These are phyloP conservation scores for Brachionus manjavacas DNA, from an alignment of 1,140 invertebrate species.

Conservation along the genomic window DNA sequence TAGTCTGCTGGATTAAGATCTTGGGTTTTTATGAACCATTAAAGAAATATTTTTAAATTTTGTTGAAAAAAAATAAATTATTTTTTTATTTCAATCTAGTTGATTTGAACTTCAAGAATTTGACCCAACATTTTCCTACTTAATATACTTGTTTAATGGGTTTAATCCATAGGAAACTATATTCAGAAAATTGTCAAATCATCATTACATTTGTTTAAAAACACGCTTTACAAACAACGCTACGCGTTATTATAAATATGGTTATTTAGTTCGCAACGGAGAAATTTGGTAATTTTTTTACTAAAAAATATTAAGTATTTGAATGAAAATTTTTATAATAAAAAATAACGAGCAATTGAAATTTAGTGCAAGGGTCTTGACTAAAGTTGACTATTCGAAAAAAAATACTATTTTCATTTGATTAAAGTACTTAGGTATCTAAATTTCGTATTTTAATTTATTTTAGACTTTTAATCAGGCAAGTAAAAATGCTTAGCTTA, in stretches of 20 bases:
- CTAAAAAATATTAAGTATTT: neutral
- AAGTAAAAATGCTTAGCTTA: neutral
- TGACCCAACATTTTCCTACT: too few relatives aligned
- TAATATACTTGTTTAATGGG: too few relatives aligned
- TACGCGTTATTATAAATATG: neutral
- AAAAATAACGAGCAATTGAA: neutral
- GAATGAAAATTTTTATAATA: neutral
- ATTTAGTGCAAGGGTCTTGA: neutral
- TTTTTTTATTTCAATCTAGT: too few relatives aligned
- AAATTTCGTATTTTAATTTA: neutral
- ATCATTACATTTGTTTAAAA: neutral
- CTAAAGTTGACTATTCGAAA: too few relatives aligned
- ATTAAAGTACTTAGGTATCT: neutral
- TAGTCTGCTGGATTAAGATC: neutral
- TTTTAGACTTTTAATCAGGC: neutral
- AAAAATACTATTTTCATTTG: neutral
- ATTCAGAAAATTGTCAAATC: neutral
- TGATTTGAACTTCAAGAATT: too few relatives aligned
- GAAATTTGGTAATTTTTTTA: neutral
- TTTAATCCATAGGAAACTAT: neutral
- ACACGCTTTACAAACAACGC: neutral
- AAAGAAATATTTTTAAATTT: too few relatives aligned
- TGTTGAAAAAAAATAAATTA: too few relatives aligned
- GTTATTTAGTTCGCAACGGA: neutral
- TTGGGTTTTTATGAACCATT: neutral